A percentile compares a stretch with the other conserved stretches of the same genome.
phyloP scores from a whole-genome alignment of 2,113 vertebrate species.

The Mystacornis crossleyi region DNA sequence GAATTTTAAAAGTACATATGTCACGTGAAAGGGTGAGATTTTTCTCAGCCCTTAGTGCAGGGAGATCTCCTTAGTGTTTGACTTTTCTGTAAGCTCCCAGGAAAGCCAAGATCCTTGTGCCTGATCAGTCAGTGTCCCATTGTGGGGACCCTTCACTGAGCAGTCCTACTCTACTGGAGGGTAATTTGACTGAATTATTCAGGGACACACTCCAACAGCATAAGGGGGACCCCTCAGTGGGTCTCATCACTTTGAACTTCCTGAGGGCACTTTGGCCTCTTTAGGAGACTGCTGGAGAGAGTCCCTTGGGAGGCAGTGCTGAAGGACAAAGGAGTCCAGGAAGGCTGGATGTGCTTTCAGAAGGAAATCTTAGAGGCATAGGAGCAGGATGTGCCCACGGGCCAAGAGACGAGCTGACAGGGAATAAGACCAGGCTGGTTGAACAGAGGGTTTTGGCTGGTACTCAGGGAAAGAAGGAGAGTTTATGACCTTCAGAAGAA shows the following conservation, averaged over 20 bases:
- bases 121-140: background rate
- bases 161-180: background rate
- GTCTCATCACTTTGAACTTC: background rate
- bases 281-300: background rate
- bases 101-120: background rate
- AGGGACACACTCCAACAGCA: too few species aligned
- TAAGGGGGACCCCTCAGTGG: too few species aligned
- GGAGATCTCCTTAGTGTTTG: background rate
- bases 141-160: background rate
- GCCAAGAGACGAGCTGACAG: accelerated
- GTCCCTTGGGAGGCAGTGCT: background rate
- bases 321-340: background rate
- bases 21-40: background rate
- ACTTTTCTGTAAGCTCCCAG: background rate
- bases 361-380: background rate
- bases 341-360: background rate
- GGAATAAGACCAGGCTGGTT: background rate
- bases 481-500: background rate
- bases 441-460: background rate
- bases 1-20: background rate
- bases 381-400: background rate
- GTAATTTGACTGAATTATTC: background rate
- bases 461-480: background rate
- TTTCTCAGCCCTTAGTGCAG: background rate
- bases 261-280: background rate